Evolutionary conservation across 92 coral and sea anemone genomes (phyloP).

Genomic region (Isaurus tuberculatus): DNA sequence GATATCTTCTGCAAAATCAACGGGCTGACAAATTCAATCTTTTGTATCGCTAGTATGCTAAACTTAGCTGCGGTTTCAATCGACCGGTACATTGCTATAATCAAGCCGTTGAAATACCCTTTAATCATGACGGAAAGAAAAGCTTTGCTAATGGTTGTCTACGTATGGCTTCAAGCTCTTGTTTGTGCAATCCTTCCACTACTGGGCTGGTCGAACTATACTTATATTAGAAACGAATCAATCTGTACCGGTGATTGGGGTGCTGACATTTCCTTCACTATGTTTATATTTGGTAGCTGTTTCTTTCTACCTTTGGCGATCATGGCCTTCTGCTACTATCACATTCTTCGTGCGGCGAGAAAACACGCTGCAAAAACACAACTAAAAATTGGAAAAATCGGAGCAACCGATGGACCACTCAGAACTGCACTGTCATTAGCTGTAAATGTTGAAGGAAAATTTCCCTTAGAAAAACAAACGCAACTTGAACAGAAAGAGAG

Average conservation of each 20-base stretch:
- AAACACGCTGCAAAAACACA: constrained; percentile 63
- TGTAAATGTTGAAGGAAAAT: constrained; percentile 34
- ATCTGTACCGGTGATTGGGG: constrained; percentile 92
- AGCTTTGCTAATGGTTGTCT: constrained; percentile 63
- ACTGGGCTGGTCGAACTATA: constrained; percentile 83
- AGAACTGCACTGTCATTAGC: constrained; percentile 73
- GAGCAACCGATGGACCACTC: constrained; percentile 57
- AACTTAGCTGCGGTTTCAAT: constrained; percentile 87
- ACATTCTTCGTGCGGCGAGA: constrained; percentile 84
- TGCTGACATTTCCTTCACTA: constrained; percentile 69
- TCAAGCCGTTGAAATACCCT: constrained; percentile 78
- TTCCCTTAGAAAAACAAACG: constrained; percentile 42
- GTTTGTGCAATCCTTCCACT: constrained; percentile 73
- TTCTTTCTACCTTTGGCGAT: constrained; percentile 74
- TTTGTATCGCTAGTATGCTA: constrained; percentile 88
- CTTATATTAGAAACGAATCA: constrained; percentile 81
- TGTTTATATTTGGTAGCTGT: constrained; percentile 78
- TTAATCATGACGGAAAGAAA: constrained; percentile 70
- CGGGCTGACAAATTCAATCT: constrained; percentile 80
- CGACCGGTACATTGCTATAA: constrained; percentile 84
- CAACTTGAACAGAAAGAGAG: constrained; percentile 60
- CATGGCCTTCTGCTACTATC: constrained; percentile 78
- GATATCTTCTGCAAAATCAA: constrained; percentile 74
- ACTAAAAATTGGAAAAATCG: constrained; percentile 71
- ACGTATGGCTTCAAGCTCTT: constrained; percentile 83